Evolutionary conservation across 2,797 vertebrate species (phyloP).

Genomic region (Etheostoma nigrum): DNA sequence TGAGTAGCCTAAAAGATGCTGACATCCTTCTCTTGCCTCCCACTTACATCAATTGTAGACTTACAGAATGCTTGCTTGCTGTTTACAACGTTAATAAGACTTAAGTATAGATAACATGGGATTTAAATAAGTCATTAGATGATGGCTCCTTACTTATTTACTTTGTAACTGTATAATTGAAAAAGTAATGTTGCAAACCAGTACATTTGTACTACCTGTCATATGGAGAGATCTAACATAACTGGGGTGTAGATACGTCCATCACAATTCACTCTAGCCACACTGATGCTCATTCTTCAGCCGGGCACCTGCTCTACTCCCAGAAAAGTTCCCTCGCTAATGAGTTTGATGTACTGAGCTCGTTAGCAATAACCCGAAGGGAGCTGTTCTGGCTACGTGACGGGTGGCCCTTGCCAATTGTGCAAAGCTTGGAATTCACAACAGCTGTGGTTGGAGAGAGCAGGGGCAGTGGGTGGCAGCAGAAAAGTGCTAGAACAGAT

Average conservation of each 20-base stretch:
- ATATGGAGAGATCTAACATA: slow-evolving; percentile 5
- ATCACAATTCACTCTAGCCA: slow-evolving; percentile 49
- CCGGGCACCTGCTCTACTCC: slow-evolving; percentile 66
- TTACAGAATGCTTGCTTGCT: slow-evolving; percentile 37
- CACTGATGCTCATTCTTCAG: slow-evolving; percentile 55
- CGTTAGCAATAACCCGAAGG: slow-evolving; percentile 87
- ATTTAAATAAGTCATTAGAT: slow-evolving; percentile 27
- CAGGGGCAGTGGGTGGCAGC: slow-evolving; percentile 73
- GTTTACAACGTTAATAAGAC: slow-evolving; percentile 16
- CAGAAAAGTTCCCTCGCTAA: slow-evolving; percentile 83
- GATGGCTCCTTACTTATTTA: slow-evolving; percentile 25
- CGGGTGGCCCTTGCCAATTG: slow-evolving; percentile 80
- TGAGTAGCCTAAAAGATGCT: slow-evolving; percentile 65
- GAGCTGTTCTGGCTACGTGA: slow-evolving; percentile 84
- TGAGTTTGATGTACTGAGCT: slow-evolving; percentile 87
- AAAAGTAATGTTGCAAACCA: slow-evolving; percentile 14
- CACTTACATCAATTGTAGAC: slow-evolving; percentile 55
- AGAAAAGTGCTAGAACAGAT: slow-evolving; percentile 72
- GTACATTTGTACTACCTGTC: background rate
- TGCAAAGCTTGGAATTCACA: slow-evolving; percentile 77
- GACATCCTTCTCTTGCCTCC: slow-evolving; percentile 64
- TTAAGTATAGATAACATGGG: slow-evolving; percentile 7
- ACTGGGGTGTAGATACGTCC: slow-evolving; percentile 11
- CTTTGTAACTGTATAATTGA: slow-evolving; percentile 17
- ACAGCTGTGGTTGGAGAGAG: slow-evolving; percentile 76